Evolutionary conservation across 2,113 vertebrate species (phyloP), one percentile per base, ranked within the genome.

Genomic region (Triplophysa siluroides): DNA sequence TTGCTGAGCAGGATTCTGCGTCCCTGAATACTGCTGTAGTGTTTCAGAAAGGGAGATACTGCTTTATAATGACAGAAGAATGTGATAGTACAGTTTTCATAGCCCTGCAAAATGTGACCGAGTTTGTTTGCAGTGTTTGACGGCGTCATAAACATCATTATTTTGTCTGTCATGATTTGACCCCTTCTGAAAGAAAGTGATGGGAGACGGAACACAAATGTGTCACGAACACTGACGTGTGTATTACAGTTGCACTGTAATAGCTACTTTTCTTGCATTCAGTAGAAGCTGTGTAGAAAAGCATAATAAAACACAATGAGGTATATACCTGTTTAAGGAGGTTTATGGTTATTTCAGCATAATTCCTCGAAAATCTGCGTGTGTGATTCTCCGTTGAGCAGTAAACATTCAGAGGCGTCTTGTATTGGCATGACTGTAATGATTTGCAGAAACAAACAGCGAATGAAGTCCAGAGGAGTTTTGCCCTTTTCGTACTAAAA

Each of bases 361-460:
- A 72, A 38, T 58, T 72, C 29, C 52, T 58, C 19, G 19, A 29
- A 54, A 26, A 18, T 50, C 47, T 4, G 92, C 93, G 91, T 95
- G 93, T 94, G 96, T 95, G 94, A 92, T 89, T 92, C 96, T 95
- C 94, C 97, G 96, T 95, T 97, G 96, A 96, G 96, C 95, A 96
- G 94, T 92, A 91, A 94, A 98, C 97, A 99, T 99, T 99, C 97
- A 99, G 94, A 98, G 97, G 96, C 96, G 93, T 97, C 95, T 97
- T 95, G 93, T 96, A 95, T 96, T 98, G 96, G 96, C 95, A 95
- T 95, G 93, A 96, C 94, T 93, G 95, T 92, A 95, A 95, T 94
- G 91, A 92, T 94, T 91, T 89, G 94, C 92, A 95, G 89, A 93
- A 95, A 96, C 89, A 90, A 91, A 96, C 94, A 91, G 93, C 93